Percentiles rank a stretch among this genome's conserved stretches.
phyloP scores from a whole-genome alignment of 2,888 invertebrate species.

The Eubasilissa splendida region DNA sequence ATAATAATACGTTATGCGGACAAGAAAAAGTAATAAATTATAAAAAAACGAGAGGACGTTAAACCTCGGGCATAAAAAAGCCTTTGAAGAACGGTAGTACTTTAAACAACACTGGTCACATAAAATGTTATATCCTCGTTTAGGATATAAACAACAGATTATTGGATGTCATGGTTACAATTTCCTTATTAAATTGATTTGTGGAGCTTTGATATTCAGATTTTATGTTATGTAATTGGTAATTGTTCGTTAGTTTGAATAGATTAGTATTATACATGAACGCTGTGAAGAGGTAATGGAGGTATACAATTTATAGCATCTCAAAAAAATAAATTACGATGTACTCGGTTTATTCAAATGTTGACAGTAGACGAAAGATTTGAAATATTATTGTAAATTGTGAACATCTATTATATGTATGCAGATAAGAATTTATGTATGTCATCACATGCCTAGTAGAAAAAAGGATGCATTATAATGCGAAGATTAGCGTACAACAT shows the following conservation, averaged over 20 bases:
- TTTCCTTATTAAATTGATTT: constrained; percentile 54
- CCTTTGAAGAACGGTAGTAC: neutral
- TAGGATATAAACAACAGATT: constrained; percentile 22
- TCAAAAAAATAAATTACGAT: too few species aligned
- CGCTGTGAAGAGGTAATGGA: neutral
- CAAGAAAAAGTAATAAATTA: too few species aligned
- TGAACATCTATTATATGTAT: too few species aligned
- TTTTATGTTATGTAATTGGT: constrained; percentile 56
- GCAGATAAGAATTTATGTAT: too few species aligned
- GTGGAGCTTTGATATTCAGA: constrained; percentile 51
- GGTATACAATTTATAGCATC: neutral
- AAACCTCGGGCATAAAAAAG: constrained; percentile 1
- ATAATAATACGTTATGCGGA: too few species aligned
- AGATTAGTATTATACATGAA: constrained; percentile 14
- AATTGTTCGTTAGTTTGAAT: constrained; percentile 37
- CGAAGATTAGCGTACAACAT: too few species aligned
- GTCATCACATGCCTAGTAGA: too few species aligned
- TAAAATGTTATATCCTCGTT: constrained; percentile 43
- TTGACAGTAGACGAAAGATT: too few species aligned
- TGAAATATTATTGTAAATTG: too few species aligned
- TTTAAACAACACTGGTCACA: constrained; percentile 26
- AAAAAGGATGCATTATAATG: too few species aligned
- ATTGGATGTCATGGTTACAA: constrained; percentile 25
- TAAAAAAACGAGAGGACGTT: neutral
- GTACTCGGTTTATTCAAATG: too few species aligned